phyloP scores from a whole-genome alignment of 2,113 vertebrate genomes.

The Tyto alba region DNA sequence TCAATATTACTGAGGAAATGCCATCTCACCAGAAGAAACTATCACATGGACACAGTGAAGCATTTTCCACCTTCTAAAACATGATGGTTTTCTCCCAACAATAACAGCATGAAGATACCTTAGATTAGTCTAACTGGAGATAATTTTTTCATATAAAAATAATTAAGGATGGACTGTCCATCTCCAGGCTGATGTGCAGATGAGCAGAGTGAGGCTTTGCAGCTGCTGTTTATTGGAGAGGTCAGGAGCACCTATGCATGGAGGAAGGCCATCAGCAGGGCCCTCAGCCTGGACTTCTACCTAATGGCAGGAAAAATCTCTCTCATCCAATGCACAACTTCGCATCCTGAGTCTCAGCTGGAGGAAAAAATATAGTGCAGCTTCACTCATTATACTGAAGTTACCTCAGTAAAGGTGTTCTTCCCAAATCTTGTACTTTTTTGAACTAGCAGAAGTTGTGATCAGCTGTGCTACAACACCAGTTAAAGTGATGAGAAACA shows the following conservation, averaged over 20 bases:
- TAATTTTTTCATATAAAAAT: background rate
- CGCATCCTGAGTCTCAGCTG: background rate
- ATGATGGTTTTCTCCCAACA: background rate
- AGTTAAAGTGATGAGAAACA: background rate
- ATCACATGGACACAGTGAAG: rapidly evolving
- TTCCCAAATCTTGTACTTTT: background rate
- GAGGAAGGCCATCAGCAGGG: background rate
- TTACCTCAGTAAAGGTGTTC: background rate
- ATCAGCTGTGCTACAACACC: background rate
- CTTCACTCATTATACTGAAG: background rate
- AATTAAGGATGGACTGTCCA: background rate
- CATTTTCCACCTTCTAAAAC: background rate
- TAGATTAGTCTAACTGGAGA: background rate
- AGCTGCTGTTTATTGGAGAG: background rate
- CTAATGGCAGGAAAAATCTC: background rate
- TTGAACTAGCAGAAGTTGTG: background rate
- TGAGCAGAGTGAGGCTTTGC: background rate
- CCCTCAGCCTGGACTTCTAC: background rate
- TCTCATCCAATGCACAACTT: background rate
- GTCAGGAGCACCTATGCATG: background rate
- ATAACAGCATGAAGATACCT: background rate
- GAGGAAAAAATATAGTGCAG: background rate
- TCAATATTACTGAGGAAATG: background rate
- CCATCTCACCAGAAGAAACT: background rate
- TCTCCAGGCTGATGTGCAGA: background rate